phyloP scores from a whole-genome alignment of 2,888 invertebrate species.

The Gandaritis pyraliata region DNA sequence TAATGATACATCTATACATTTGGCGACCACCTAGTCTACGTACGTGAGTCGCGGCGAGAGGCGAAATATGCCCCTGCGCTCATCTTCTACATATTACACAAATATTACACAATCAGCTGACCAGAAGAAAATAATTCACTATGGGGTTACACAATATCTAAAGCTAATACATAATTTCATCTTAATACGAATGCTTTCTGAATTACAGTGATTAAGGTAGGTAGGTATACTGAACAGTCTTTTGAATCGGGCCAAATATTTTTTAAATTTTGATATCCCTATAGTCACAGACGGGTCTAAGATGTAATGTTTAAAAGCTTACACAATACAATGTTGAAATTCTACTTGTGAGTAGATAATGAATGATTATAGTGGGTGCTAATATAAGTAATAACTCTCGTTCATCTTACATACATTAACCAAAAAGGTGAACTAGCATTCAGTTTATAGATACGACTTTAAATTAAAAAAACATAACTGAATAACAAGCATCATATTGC shows the following conservation, averaged over 20 bases:
- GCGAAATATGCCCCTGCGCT: constrained; percentile 25
- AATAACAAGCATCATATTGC: constrained; percentile 82
- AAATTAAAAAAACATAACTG: constrained; percentile 69
- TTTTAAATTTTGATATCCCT: constrained; percentile 76
- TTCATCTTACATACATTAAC: constrained; percentile 42
- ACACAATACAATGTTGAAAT: constrained; percentile 58
- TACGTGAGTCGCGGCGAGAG: constrained; percentile 62
- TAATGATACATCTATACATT: constrained; percentile 82
- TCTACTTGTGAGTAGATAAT: constrained; percentile 59
- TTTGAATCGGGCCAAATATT: constrained; percentile 88
- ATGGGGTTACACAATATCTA: constrained; percentile 62
- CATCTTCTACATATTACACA: constrained; percentile 47
- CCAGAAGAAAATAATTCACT: constrained; percentile 63
- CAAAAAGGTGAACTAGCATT: constrained; percentile 58
- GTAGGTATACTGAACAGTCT: constrained; percentile 89
- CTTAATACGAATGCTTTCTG: constrained; percentile 70
- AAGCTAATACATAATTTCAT: constrained; percentile 65
- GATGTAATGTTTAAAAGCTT: constrained; percentile 67
- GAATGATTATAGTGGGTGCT: constrained; percentile 26
- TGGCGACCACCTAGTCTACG: constrained; percentile 81
- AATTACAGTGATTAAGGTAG: constrained; percentile 82
- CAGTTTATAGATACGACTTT: constrained; percentile 46
- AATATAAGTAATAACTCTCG: constrained; percentile 31
- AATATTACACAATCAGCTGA: constrained; percentile 71
- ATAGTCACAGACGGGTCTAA: constrained; percentile 77